These are phyloP conservation scores for Lasioglossum calceatum DNA, from an alignment of 2,888 invertebrate species.

Conservation along the genomic window DNA sequence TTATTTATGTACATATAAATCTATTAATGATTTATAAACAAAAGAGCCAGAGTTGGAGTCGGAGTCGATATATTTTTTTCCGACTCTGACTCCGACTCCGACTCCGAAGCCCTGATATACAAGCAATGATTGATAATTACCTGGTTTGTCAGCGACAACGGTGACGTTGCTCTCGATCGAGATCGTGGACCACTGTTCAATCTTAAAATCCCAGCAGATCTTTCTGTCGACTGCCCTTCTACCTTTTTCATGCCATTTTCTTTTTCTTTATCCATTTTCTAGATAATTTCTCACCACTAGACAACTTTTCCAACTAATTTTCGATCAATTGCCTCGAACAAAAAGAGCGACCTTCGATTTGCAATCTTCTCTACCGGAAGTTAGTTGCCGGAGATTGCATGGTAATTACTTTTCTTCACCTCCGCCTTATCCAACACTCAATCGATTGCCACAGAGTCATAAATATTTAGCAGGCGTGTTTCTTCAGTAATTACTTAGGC, in stretches of 20 bases:
- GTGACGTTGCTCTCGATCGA: constrained; percentile 4
- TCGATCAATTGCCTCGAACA: neutral
- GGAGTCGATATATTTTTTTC: too few species aligned
- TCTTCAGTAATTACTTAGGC: neutral
- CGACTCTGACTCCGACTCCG: too few species aligned
- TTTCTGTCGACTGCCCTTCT: neutral
- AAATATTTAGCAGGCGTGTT: neutral
- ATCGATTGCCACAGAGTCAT: neutral
- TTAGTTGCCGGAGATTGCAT: constrained; percentile 20
- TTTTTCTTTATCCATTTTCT: constrained; percentile 11
- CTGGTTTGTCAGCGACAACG: constrained; percentile 18
- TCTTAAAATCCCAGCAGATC: constrained; percentile 36
- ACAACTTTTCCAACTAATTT: neutral
- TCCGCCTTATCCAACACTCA: neutral
- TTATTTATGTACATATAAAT: too few species aligned
- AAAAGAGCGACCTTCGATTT: neutral
- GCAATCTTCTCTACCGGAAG: constrained; percentile 6
- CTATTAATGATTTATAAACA: too few species aligned
- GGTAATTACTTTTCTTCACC: constrained; percentile 22
- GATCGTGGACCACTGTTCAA: constrained; percentile 3
- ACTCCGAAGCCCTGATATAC: neutral
- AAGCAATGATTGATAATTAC: constrained; percentile 12
- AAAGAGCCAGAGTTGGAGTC: too few species aligned
- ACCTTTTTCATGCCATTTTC: neutral
- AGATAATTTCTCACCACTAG: neutral